phyloP scores from a whole-genome alignment of 92 coral and sea anemone genomes.

The Porites lobata region DNA sequence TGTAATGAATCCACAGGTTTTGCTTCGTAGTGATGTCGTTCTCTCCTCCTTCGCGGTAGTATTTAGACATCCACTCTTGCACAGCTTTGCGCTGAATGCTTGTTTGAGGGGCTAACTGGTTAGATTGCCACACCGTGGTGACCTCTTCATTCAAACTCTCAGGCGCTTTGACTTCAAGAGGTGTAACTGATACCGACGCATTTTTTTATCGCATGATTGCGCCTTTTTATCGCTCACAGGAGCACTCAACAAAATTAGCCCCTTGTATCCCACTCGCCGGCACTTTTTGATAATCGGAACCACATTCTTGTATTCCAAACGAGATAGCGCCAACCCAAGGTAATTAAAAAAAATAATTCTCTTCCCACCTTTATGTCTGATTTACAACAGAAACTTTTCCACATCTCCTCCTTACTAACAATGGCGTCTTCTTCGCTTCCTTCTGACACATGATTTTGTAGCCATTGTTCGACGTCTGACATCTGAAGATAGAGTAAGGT shows the following conservation, averaged over 20 bases:
- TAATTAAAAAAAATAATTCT: too few species aligned
- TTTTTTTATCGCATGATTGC: too few species aligned
- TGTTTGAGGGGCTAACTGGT: not conserved
- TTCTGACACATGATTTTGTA: too few species aligned
- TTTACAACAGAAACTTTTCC: too few species aligned
- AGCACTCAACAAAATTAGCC: not conserved
- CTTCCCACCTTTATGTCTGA: too few species aligned
- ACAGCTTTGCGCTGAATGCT: not conserved
- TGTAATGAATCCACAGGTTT: not conserved
- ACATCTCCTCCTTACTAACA: too few species aligned
- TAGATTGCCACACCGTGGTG: not conserved
- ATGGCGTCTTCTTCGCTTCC: too few species aligned
- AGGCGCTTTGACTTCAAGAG: too few species aligned
- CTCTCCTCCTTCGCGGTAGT: not conserved
- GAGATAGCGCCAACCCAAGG: not conserved
- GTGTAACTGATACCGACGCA: too few species aligned
- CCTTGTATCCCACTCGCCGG: conserved; percentile 9
- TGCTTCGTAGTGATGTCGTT: not conserved
- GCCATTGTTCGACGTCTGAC: too few species aligned
- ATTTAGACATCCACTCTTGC: not conserved
- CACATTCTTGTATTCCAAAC: not conserved
- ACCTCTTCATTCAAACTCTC: not conserved
- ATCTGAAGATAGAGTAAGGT: too few species aligned
- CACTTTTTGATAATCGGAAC: not conserved
- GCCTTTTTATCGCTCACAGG: too few species aligned